Evolutionary conservation across 2,797 vertebrate species (phyloP).

Genomic region (Clarias laeviceps): DNA sequence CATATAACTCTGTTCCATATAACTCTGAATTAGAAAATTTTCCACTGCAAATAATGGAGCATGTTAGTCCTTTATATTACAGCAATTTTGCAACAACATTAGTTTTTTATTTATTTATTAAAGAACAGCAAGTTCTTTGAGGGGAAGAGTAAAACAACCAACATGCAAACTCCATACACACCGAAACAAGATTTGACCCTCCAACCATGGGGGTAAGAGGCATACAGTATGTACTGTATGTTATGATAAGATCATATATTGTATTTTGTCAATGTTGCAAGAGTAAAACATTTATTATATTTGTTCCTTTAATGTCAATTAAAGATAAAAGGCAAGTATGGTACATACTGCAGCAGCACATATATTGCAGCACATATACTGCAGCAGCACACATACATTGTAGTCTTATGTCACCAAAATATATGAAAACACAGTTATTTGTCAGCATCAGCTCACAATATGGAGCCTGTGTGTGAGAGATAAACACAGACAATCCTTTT

Average conservation of each 20-base stretch:
- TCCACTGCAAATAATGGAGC: neutral
- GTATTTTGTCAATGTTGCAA: neutral
- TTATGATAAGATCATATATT: too few relatives aligned
- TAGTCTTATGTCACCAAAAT: too few relatives aligned
- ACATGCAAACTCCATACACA: too few relatives aligned
- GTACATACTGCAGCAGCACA: neutral
- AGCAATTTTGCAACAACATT: neutral
- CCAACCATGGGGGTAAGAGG: too few relatives aligned
- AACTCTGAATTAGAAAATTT: neutral
- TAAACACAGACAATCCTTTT: slow-evolving; percentile 16
- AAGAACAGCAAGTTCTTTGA: neutral
- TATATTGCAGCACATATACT: neutral
- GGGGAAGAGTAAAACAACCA: too few relatives aligned
- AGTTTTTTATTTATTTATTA: neutral
- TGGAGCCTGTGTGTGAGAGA: slow-evolving; percentile 11
- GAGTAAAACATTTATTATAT: neutral
- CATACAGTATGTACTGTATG: too few relatives aligned
- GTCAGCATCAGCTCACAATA: slow-evolving; percentile 5
- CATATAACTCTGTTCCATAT: too few relatives aligned
- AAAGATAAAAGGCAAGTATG: neutral
- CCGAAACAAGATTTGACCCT: too few relatives aligned
- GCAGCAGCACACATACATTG: neutral
- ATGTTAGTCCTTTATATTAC: neutral
- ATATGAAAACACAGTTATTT: neutral
- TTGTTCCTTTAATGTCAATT: neutral